Evolutionary conservation across 1,140 invertebrate species (phyloP).

Genomic region (Myzus persicae): DNA sequence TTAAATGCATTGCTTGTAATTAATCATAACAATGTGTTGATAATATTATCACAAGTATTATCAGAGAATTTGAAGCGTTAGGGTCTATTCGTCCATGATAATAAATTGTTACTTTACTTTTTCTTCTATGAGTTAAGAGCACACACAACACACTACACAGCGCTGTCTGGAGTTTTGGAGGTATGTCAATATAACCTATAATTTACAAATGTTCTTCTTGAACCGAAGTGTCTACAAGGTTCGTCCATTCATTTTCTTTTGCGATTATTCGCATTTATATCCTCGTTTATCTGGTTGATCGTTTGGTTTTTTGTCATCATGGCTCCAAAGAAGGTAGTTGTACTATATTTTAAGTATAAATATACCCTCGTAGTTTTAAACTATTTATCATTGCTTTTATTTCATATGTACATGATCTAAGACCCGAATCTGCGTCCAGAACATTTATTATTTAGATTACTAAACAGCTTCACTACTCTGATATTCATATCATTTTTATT

Average conservation of each 20-base stretch:
- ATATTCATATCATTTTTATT: not conserved
- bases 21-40: not conserved
- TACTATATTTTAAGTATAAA: not conserved
- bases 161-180: not conserved
- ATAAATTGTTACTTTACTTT: not conserved
- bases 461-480: not conserved
- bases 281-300: constrained; percentile 40
- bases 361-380: not conserved
- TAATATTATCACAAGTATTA: not conserved
- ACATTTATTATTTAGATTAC: not conserved
- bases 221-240: not conserved
- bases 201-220: not conserved
- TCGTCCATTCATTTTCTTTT: not conserved
- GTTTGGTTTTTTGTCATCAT: constrained; percentile 43
- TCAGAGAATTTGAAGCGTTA: not conserved
- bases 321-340: constrained; percentile 54
- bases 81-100: not conserved
- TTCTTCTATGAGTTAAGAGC: not conserved
- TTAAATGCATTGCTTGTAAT: too few species aligned
- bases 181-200: constrained; percentile 49
- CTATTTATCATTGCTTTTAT: not conserved
- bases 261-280: constrained; percentile 37
- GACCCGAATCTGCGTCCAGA: not conserved
- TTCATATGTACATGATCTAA: not conserved
- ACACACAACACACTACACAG: too few species aligned